Evolutionary conservation across 2,888 invertebrate genomes (phyloP).

Genomic region (Trypoxylon attenuatum): DNA sequence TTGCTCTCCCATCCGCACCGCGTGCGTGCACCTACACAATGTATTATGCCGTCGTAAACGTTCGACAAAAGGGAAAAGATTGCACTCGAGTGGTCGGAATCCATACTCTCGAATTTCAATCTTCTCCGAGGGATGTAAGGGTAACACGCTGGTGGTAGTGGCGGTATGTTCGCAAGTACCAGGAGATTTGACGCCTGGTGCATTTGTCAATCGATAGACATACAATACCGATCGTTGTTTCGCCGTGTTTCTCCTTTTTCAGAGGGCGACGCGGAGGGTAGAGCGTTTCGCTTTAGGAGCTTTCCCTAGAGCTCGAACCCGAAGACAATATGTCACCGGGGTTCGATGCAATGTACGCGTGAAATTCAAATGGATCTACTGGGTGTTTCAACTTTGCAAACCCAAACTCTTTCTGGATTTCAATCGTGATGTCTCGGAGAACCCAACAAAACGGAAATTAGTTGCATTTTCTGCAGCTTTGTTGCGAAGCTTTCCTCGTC

Average conservation of each 20-base stretch:
- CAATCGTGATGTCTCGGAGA: too few species aligned
- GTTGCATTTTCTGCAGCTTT: too few species aligned
- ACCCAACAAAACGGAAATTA: too few species aligned
- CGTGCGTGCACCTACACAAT: too few species aligned
- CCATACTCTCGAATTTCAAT: too few species aligned
- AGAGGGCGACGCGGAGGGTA: background rate
- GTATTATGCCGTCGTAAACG: background rate
- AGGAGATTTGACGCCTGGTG: constrained; percentile 1
- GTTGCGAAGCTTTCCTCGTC: too few species aligned
- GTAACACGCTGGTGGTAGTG: too few species aligned
- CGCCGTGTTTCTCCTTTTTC: background rate
- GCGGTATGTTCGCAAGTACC: background rate
- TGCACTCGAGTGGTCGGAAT: background rate
- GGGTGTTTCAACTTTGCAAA: too few species aligned
- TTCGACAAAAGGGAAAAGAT: background rate
- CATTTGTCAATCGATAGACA: constrained; percentile 11
- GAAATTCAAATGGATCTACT: too few species aligned
- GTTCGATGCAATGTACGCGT: background rate
- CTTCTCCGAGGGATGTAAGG: too few species aligned
- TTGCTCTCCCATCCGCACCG: too few species aligned
- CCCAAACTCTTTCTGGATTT: too few species aligned
- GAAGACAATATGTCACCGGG: constrained; percentile 35
- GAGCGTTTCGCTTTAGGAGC: constrained; percentile 26
- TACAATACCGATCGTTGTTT: constrained; percentile 26
- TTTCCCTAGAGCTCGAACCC: background rate